phyloP scores from a whole-genome alignment of 1,140 invertebrate species.

The Meteorus sp. region DNA sequence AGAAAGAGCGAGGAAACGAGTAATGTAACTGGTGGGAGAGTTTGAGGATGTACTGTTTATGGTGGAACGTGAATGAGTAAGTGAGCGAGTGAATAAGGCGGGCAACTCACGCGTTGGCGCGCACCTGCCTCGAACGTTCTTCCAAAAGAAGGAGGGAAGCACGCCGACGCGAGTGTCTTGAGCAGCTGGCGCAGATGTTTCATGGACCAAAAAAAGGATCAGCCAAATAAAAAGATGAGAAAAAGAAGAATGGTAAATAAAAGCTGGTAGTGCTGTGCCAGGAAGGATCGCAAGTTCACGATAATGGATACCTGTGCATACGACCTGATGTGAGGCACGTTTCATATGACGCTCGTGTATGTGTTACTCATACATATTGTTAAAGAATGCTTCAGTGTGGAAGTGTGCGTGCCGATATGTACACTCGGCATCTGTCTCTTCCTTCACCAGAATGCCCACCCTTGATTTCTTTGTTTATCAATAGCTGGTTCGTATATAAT shows the following conservation, averaged over 20 bases:
- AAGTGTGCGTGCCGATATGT: constrained; percentile 13
- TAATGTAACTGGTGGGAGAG: constrained; percentile 1
- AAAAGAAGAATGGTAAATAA: constrained; percentile 11
- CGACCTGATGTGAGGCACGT: constrained; percentile 44
- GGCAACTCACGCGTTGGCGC: constrained; percentile 9
- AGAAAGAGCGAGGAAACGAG: constrained; percentile 31
- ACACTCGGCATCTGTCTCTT: constrained; percentile 19
- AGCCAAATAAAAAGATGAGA: constrained; percentile 10
- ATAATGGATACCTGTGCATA: constrained; percentile 49
- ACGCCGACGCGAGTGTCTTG: constrained; percentile 38
- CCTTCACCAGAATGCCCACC: background rate
- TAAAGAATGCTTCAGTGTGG: constrained; percentile 9
- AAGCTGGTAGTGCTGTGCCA: too few relatives aligned
- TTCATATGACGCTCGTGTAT: constrained; percentile 35
- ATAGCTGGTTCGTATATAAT: too few relatives aligned
- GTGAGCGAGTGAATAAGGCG: constrained; percentile 7
- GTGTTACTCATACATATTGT: too few relatives aligned
- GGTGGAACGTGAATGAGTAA: background rate
- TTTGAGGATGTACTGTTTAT: background rate
- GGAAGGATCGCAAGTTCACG: constrained; percentile 39
- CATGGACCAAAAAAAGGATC: constrained; percentile 39
- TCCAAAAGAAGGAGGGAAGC: constrained; percentile 18
- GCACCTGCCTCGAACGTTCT: constrained; percentile 27
- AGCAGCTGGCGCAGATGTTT: constrained; percentile 60
- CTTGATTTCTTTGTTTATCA: background rate